Evolutionary conservation across 1,140 invertebrate species (phyloP).

Genomic region (Hycleus phaleratus): DNA sequence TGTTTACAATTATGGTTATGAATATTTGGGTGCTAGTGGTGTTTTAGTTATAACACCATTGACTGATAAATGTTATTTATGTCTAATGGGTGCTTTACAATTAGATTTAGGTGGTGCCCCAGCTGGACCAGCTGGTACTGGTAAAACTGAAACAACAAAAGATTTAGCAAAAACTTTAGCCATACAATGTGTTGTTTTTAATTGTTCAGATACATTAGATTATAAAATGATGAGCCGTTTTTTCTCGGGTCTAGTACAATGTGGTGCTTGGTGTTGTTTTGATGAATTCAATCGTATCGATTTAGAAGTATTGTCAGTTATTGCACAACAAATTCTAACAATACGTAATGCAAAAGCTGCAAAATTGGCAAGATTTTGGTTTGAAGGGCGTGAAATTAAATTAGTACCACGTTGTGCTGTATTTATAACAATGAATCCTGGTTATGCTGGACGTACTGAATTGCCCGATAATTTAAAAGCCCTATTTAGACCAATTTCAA

Average conservation of each 20-base stretch:
- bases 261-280: slow-evolving; percentile 87
- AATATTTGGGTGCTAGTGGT: slow-evolving; percentile 81
- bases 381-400: slow-evolving; percentile 84
- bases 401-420: slow-evolving; percentile 78
- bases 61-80: slow-evolving; percentile 81
- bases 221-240: slow-evolving; percentile 85
- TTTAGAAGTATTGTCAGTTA: slow-evolving; percentile 84
- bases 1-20: slow-evolving; percentile 80
- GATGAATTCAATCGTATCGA: slow-evolving; percentile 90
- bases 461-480: slow-evolving; percentile 78
- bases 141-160: slow-evolving; percentile 93
- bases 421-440: slow-evolving; percentile 88
- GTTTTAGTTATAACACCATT: slow-evolving; percentile 75
- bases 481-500: slow-evolving; percentile 79
- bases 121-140: slow-evolving; percentile 84
- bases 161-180: slow-evolving; percentile 82
- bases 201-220: slow-evolving; percentile 79
- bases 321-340: slow-evolving; percentile 74
- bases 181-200: slow-evolving; percentile 85
- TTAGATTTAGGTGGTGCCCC: slow-evolving; percentile 78
- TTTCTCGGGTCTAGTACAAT: slow-evolving; percentile 78
- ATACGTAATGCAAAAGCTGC: slow-evolving; percentile 67
- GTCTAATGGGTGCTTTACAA: slow-evolving; percentile 80
- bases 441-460: slow-evolving; percentile 81
- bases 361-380: slow-evolving; percentile 64